A percentile compares a stretch with the other conserved stretches of the same genome.
Conservation (phyloP, 2,113 vertebrate species). For the Tamias sibiricus region DNA sequence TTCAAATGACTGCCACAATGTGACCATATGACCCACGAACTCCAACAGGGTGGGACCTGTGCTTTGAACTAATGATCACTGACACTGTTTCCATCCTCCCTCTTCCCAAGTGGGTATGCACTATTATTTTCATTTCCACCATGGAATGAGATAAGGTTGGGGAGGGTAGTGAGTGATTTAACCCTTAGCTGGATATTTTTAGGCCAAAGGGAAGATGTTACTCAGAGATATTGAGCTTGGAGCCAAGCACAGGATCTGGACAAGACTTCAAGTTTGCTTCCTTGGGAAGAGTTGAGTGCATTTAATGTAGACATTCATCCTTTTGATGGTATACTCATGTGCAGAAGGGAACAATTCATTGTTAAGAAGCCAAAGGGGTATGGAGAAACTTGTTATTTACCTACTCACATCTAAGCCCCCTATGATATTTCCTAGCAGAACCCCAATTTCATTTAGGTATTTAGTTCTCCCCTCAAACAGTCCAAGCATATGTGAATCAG, state of each 20-base stretch:
- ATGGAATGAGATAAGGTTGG: neutral
- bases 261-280: neutral
- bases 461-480: neutral
- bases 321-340: neutral
- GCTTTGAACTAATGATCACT: neutral
- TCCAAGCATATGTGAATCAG: neutral
- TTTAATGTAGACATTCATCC: neutral
- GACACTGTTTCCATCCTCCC: neutral
- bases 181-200: neutral
- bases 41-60: too few relatives aligned
- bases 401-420: neutral
- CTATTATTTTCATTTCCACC: neutral
- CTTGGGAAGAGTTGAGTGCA: neutral
- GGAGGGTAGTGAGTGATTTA: neutral
- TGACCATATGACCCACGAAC: neutral
- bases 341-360: neutral
- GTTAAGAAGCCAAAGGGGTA: neutral
- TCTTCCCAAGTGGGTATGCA: neutral
- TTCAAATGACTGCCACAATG: neutral
- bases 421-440: neutral
- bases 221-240: neutral
- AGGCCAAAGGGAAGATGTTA: neutral
- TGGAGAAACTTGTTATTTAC: neutral
- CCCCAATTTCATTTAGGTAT: neutral
- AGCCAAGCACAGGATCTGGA: neutral